These are phyloP conservation scores for Scotopteryx bipunctaria DNA, from an alignment of 2,888 invertebrate species.

Conservation along the genomic window DNA sequence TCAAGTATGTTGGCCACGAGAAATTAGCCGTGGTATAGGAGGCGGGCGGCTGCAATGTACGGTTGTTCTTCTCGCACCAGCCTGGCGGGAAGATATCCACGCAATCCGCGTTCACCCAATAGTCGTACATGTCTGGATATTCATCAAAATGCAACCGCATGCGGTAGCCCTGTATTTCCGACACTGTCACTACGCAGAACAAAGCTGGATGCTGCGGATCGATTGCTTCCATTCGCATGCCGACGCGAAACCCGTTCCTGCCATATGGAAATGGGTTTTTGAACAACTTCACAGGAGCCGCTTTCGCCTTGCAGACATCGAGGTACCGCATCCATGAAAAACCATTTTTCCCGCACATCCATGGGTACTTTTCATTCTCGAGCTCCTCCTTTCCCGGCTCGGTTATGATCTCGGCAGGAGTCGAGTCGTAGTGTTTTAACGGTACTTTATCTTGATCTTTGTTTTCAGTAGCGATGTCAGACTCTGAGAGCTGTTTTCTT, in stretches of 20 bases:
- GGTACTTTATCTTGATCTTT: conserved; percentile 50
- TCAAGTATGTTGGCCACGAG: conserved; percentile 93
- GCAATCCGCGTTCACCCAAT: conserved; percentile 97
- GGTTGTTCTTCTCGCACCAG: conserved; percentile 95
- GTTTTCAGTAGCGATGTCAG: conserved; percentile 55
- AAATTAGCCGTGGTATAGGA: conserved; percentile 85
- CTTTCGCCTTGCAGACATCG: conserved; percentile 87
- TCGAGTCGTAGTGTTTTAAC: conserved; percentile 57
- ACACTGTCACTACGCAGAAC: conserved; percentile 94
- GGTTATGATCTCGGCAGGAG: conserved; percentile 43
- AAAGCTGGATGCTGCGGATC: conserved; percentile 95
- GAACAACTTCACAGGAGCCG: conserved; percentile 90
- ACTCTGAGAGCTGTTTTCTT: conserved; percentile 66
- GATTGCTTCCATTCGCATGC: conserved; percentile 96
- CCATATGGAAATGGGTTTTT: conserved; percentile 90
- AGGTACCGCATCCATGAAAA: conserved; percentile 92
- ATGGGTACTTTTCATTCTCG: conserved; percentile 84
- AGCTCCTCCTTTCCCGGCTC: conserved; percentile 46
- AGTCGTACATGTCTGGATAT: conserved; percentile 93
- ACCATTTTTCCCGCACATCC: conserved; percentile 88
- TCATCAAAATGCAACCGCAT: conserved; percentile 96
- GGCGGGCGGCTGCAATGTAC: conserved; percentile 90
- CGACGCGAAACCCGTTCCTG: conserved; percentile 90
- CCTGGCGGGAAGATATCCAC: conserved; percentile 95
- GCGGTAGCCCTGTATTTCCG: conserved; percentile 92